These are phyloP conservation scores for Actias luna DNA, from an alignment of 2,888 invertebrate genomes.

Conservation along the genomic window DNA sequence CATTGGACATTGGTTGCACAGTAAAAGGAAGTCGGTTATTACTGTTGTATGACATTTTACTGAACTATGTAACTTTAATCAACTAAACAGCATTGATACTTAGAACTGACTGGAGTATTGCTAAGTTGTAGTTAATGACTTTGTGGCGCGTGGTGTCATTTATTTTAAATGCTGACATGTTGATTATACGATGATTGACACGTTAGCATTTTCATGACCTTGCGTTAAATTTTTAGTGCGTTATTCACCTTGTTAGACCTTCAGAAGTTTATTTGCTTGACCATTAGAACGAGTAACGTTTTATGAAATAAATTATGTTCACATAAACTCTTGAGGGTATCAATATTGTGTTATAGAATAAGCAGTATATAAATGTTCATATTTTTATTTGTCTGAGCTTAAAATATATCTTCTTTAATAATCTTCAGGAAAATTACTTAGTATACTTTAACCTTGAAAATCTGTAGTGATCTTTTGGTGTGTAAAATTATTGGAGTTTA, in stretches of 20 bases:
- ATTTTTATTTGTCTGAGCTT: too few relatives aligned
- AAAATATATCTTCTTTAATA: too few relatives aligned
- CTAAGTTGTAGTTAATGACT: constrained; percentile 45
- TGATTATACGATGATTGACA: constrained; percentile 68
- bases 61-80: constrained; percentile 20
- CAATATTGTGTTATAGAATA: background rate
- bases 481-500: too few relatives aligned
- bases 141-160: constrained; percentile 40
- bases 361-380: background rate
- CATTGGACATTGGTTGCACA: constrained; percentile 55
- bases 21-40: constrained; percentile 51
- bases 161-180: constrained; percentile 70
- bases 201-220: constrained; percentile 54
- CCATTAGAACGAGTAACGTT: background rate
- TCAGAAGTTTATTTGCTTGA: constrained; percentile 5
- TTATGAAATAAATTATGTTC: background rate
- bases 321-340: background rate
- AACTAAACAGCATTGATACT: constrained; percentile 29
- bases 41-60: constrained; percentile 58
- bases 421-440: too few relatives aligned
- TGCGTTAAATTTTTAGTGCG: constrained; percentile 61
- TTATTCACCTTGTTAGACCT: constrained; percentile 65
- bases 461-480: too few relatives aligned
- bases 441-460: too few relatives aligned
- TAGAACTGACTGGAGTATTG: constrained; percentile 39